These are phyloP conservation scores for Phylloscopus collybita DNA, from an alignment of 2,797 vertebrate species.

Conservation along the genomic window DNA sequence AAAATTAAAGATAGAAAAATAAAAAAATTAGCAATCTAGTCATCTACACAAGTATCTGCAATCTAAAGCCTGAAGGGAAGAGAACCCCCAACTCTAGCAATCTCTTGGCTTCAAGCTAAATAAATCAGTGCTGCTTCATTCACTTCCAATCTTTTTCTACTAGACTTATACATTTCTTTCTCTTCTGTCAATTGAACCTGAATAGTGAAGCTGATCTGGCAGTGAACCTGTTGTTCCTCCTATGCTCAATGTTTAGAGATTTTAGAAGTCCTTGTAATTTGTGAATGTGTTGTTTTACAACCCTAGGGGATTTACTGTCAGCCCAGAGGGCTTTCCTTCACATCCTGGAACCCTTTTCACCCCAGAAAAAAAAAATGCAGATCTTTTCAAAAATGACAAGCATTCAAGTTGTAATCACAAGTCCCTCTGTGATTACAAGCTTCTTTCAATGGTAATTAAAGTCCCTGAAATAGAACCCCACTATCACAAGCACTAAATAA, in stretches of 20 bases:
- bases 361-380: neutral
- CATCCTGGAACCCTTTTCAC: neutral
- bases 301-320: neutral
- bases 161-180: neutral
- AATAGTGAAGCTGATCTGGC: neutral
- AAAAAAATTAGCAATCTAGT: neutral
- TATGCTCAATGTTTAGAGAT: neutral
- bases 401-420: neutral
- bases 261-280: neutral
- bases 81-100: rapidly evolving
- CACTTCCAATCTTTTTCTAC: neutral
- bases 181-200: neutral
- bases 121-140: neutral
- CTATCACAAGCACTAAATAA: neutral
- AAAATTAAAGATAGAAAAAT: neutral
- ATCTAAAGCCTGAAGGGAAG: neutral
- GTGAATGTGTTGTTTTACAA: neutral
- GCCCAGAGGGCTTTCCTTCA: neutral
- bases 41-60: neutral
- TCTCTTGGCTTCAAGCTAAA: neutral
- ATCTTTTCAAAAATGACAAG: neutral
- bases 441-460: neutral
- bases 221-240: neutral
- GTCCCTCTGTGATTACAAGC: neutral
- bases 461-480: neutral